phyloP scores from a whole-genome alignment of 2,888 invertebrate species.

The Orchesellides sinensis region DNA sequence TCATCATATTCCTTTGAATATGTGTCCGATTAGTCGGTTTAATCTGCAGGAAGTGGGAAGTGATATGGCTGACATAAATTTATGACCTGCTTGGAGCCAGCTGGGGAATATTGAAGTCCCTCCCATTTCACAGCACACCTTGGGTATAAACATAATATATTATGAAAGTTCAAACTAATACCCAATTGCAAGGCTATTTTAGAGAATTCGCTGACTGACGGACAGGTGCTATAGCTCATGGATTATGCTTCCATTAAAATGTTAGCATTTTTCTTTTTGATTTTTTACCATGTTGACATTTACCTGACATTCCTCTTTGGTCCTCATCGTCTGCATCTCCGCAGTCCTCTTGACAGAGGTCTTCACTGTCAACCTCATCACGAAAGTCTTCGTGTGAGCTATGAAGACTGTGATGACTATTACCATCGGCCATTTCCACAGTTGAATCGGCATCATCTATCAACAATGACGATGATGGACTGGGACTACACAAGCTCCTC shows the following conservation, averaged over 20 bases:
- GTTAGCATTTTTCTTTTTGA: too few relatives aligned
- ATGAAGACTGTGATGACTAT: background rate
- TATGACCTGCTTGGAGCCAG: slow-evolving; percentile 56
- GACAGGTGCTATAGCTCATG: too few relatives aligned
- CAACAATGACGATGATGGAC: slow-evolving; percentile 42
- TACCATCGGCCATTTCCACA: slow-evolving; percentile 63
- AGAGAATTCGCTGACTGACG: background rate
- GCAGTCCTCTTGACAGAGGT: slow-evolving; percentile 44
- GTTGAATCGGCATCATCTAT: slow-evolving; percentile 74
- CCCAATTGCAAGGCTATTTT: background rate
- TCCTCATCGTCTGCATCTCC: slow-evolving; percentile 34
- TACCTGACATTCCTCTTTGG: slow-evolving; percentile 34
- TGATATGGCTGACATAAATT: slow-evolving; percentile 55
- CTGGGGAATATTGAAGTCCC: slow-evolving; percentile 9
- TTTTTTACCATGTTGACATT: too few relatives aligned
- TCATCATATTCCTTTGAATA: slow-evolving; percentile 43
- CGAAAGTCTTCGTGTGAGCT: slow-evolving; percentile 27
- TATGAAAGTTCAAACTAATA: background rate
- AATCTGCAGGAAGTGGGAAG: slow-evolving; percentile 54
- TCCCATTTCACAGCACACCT: slow-evolving; percentile 27
- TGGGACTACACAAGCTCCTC: slow-evolving; percentile 34
- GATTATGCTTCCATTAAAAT: too few relatives aligned
- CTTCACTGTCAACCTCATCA: slow-evolving; percentile 67
- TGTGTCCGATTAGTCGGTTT: slow-evolving; percentile 54
- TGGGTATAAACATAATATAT: too few relatives aligned